phyloP scores from a whole-genome alignment of 92 coral and sea anemone species.

The Ricordea florida region DNA sequence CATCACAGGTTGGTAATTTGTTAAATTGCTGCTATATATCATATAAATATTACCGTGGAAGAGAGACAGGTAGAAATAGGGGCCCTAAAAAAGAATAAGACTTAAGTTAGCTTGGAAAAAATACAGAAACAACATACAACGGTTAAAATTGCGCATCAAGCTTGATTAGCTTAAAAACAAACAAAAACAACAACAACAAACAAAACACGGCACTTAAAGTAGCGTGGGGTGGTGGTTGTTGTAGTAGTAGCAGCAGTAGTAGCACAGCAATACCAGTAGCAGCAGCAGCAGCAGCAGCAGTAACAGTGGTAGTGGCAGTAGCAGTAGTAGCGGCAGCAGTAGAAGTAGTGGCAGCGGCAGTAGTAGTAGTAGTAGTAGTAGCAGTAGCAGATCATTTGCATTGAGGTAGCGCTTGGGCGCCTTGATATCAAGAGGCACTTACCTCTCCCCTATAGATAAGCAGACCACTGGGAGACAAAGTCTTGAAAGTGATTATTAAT shows the following conservation, averaged over 20 bases:
- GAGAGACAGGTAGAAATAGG: slow-evolving; percentile 80
- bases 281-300: neutral
- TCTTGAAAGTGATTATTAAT: slow-evolving; percentile 74
- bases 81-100: slow-evolving; percentile 39
- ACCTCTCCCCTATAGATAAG: slow-evolving; percentile 77
- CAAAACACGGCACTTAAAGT: too few species aligned
- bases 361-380: neutral
- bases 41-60: slow-evolving; percentile 91
- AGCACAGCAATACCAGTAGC: too few species aligned
- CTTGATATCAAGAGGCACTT: too few species aligned
- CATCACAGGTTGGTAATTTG: slow-evolving; percentile 11
- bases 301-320: neutral
- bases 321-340: neutral
- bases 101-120: neutral
- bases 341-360: neutral
- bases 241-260: too few species aligned
- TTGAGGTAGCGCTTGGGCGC: too few species aligned
- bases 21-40: slow-evolving; percentile 49
- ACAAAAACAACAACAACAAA: too few species aligned
- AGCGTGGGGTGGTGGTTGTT: too few species aligned
- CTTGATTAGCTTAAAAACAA: too few species aligned
- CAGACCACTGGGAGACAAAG: slow-evolving; percentile 81
- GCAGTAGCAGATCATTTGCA: neutral
- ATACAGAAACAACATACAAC: too few species aligned
- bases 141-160: neutral